Conservation (phyloP, 2,888 invertebrate genomes). For the Agrochola circellaris region DNA sequence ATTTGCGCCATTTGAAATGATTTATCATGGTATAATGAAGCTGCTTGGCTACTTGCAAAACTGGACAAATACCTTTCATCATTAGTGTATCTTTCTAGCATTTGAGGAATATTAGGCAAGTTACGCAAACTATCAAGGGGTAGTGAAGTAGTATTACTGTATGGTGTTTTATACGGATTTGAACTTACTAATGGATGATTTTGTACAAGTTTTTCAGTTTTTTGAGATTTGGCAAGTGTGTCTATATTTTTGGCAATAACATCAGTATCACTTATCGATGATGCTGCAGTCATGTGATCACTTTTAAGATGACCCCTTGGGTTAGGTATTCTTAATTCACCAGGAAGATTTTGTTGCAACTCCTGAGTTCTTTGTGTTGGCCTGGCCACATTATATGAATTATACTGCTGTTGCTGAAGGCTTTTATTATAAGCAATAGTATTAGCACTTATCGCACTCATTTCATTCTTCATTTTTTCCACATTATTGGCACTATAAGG, state of each 20-base stretch:
- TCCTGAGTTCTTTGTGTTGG: conserved; percentile 81
- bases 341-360: conserved; percentile 80
- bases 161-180: conserved; percentile 85
- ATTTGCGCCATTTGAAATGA: conserved; percentile 91
- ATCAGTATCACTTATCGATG: conserved; percentile 75
- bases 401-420: conserved; percentile 82
- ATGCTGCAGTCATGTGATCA: conserved; percentile 76
- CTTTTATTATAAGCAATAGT: conserved; percentile 84
- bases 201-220: conserved; percentile 82
- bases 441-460: conserved; percentile 72
- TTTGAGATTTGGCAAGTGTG: conserved; percentile 78
- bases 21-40: conserved; percentile 91
- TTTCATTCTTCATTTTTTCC: conserved; percentile 81
- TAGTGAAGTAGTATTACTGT: conserved; percentile 81
- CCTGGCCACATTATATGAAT: conserved; percentile 79
- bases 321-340: conserved; percentile 86
- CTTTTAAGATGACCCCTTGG: conserved; percentile 81
- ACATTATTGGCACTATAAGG: conserved; percentile 76
- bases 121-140: conserved; percentile 90
- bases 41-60: conserved; percentile 81
- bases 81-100: conserved; percentile 90
- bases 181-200: conserved; percentile 83
- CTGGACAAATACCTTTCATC: conserved; percentile 90
- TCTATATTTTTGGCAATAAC: conserved; percentile 79
- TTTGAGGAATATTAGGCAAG: conserved; percentile 91